Base-by-base conservation (phyloP, 2,888 invertebrate species). In the Acrobasis consociella region DNA sequence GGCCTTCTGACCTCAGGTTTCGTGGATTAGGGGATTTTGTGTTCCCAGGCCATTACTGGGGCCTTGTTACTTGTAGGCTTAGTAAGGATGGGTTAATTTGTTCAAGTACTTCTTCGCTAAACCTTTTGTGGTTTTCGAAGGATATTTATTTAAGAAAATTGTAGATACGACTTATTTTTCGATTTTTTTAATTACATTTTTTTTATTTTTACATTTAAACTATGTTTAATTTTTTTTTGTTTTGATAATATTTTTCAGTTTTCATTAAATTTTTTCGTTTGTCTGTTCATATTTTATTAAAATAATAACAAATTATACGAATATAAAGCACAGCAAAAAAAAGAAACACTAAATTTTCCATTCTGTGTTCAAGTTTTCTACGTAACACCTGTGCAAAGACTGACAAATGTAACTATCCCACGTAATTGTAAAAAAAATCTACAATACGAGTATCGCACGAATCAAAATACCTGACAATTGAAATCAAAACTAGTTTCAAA, bases 1-100 rank as follows among this genome's bases (percentile, higher is more conserved):
- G 79, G 72, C 80, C 81, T 75, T 51, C 65, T 78, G 79, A 82
- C 82, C 84, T 78, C 71, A 67, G 76, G 77, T 75, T 77, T 68
- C 72, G 68, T 69, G 80, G 82, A 81, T 82, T 82, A 81, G 75
- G 80, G 80, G 73, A 71, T 71, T 65, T 68, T 64, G 76, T 82
- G 77, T 83, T 82, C 83, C 77, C 82, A 82, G 77, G 77, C 64
- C 16, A 62, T 64, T 62, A 62, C 60, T 15, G 38, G 46, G 15
- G 64, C 64, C 60, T 64, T 62, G 62, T 60, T 52, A 52, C 60
- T 49, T 60, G 53, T 65, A 62, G 59, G 62, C 31, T 53, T 39
- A 16, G 42, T 15, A 64, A 65, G 71, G 67, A 64, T 60, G 68
- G 67, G 65, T 71, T 73, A 70, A 70, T 71, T 72, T 69, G 62